Percentiles rank a stretch among this genome's conserved stretches.
Conservation (phyloP, 2,113 vertebrate species). For the Amia ocellicauda region DNA sequence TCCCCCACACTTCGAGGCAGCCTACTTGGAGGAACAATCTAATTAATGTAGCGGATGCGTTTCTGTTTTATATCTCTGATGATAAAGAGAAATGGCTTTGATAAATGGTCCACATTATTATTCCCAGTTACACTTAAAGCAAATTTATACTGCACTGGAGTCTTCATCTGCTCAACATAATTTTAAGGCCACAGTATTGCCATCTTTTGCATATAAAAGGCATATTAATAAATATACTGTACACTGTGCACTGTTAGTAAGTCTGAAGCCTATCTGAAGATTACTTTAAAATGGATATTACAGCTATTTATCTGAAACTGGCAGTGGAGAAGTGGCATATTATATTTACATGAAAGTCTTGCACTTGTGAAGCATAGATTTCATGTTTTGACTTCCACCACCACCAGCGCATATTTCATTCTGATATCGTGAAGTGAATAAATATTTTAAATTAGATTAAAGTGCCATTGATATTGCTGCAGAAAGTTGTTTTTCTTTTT, state of each 20-base stretch:
- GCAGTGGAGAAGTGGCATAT: neutral
- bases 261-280: neutral
- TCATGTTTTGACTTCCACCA: neutral
- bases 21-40: neutral
- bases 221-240: no score
- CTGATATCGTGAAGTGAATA: neutral
- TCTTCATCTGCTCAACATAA: neutral
- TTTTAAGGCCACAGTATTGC: no score
- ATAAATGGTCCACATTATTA: slow-evolving; percentile 1
- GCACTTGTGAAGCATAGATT: neutral
- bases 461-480: no score
- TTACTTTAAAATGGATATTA: neutral
- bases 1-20: neutral
- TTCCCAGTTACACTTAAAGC: neutral
- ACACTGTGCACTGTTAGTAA: no score
- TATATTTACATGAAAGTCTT: neutral
- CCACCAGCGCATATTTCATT: neutral
- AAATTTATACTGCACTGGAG: neutral
- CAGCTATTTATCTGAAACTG: no score
- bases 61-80: neutral
- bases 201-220: no score
- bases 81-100: neutral
- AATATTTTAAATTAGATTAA: neutral
- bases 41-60: neutral
- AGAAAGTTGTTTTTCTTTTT: no score